Evolutionary conservation across 1,140 invertebrate genomes (phyloP), one percentile per base, ranked within the genome.

Genomic region (Nylanderia fulva): DNA sequence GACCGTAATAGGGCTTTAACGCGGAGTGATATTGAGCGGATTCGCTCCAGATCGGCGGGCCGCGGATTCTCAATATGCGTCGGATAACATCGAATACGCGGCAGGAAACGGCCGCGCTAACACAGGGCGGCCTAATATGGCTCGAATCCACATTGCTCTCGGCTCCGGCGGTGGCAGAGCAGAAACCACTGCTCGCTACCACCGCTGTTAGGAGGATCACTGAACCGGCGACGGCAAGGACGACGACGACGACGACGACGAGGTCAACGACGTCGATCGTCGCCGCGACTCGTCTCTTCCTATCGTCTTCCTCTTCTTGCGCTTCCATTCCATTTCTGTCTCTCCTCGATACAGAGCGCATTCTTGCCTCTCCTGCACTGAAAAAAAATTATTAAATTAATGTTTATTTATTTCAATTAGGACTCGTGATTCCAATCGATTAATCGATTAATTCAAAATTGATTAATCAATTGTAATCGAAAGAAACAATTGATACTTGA

Each of bases 101-200:
- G 77, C 80, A 85, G 90, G 87, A 90, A 91, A 90, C 89, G 74
- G 83, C 89, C 45, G 84, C 79, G 85, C 45, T 48, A 48, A 85
- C 85, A 85, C 58, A 18, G 82, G 77, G 66, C 85, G 58, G 84
- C 92, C 92, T 91, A 93, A 92, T 93, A 93, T 91, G 92, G 92
- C 83, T 71, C 88, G 92, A 90, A 88, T 91, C 90, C 88, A 89
- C 92, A 91, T 92, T 93, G 88, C 85, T 87, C 82, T 86, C 85
- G 33, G 42, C 29, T 56, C 45, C 56, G 85, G n/a, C n/a, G n/a
- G n/a, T 29, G 87, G 87, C 56, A 68, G 61, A 27, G 33, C 72
- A 68, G 84, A 89, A 82, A 90, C 86, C 54, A 83, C 87, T 85
- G 85, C 85, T 68, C 54, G 79, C 87, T 85, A 83, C 85, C 63